A percentile compares a stretch with the other conserved stretches of the same genome.
phyloP scores from a whole-genome alignment of 2,888 invertebrate species.

The Thera obeliscata region DNA sequence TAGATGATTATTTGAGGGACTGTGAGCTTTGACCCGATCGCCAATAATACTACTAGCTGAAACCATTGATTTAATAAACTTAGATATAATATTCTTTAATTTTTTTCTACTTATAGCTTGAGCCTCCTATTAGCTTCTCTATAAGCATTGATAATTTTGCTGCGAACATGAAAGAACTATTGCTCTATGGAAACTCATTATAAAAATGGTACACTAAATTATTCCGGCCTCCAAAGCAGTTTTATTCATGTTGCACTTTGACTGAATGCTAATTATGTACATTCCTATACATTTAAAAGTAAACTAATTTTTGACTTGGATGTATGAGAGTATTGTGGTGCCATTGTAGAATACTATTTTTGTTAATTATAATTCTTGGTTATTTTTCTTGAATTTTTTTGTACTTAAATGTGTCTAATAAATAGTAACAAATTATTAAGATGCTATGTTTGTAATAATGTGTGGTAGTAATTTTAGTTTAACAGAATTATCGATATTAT shows the following conservation, averaged over 20 bases:
- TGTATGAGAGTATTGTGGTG: slow-evolving; percentile 4
- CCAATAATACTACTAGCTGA: no score
- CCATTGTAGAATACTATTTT: slow-evolving; percentile 11
- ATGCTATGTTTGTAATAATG: background rate
- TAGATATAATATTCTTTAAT: no score
- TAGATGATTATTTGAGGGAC: background rate
- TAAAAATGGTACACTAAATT: no score
- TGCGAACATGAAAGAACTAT: no score
- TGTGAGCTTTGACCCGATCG: no score
- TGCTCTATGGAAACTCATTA: no score
- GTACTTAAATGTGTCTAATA: slow-evolving; percentile 4
- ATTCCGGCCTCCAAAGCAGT: no score
- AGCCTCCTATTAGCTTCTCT: no score
- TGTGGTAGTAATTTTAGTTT: slow-evolving; percentile 4
- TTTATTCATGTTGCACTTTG: background rate
- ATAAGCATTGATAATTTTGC: no score
- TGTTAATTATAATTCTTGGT: background rate
- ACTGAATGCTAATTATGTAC: slow-evolving; percentile 11
- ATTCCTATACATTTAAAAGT: slow-evolving; percentile 12
- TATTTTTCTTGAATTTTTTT: slow-evolving; percentile 8
- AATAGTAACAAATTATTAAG: background rate
- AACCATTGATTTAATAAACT: no score
- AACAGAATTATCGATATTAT: background rate
- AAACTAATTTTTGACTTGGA: slow-evolving; percentile 3
- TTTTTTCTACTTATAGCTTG: no score